Evolutionary conservation across 2,797 vertebrate genomes (phyloP).

Genomic region (Acrossocheilus wenchowensis): DNA sequence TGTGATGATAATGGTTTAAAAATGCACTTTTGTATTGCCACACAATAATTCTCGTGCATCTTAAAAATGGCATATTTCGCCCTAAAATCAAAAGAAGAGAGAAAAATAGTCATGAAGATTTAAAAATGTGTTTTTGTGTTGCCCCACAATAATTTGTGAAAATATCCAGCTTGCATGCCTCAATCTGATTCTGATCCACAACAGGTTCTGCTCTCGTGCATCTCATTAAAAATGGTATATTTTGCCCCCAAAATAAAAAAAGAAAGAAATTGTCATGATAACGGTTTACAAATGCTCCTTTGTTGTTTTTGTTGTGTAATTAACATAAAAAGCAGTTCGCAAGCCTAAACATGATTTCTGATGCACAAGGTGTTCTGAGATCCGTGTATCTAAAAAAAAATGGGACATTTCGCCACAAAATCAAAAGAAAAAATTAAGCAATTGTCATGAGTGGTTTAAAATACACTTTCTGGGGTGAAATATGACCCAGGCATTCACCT

Average conservation of each 20-base stretch:
- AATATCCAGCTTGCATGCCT: not conserved
- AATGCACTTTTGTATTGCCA: not conserved
- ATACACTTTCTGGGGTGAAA: not conserved
- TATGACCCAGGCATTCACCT: not conserved
- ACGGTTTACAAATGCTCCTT: not conserved
- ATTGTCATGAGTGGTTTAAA: not conserved
- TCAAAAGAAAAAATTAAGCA: not conserved
- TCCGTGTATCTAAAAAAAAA: not conserved
- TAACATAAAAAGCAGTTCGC: too few species aligned
- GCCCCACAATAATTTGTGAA: not conserved
- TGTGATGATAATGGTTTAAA: not conserved
- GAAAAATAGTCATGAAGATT: too few species aligned
- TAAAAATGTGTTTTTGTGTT: not conserved
- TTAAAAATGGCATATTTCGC: not conserved
- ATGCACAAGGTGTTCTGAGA: not conserved
- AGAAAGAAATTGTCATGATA: not conserved
- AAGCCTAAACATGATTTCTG: not conserved
- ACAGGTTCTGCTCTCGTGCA: not conserved
- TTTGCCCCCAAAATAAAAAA: not conserved
- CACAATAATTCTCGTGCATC: not conserved
- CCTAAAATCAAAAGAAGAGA: not conserved
- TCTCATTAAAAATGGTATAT: not conserved
- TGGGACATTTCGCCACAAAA: not conserved
- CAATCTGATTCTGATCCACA: not conserved
- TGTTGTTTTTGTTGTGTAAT: not conserved